Conservation (phyloP, 2,797 vertebrate genomes). For the Octomys mimax region DNA sequence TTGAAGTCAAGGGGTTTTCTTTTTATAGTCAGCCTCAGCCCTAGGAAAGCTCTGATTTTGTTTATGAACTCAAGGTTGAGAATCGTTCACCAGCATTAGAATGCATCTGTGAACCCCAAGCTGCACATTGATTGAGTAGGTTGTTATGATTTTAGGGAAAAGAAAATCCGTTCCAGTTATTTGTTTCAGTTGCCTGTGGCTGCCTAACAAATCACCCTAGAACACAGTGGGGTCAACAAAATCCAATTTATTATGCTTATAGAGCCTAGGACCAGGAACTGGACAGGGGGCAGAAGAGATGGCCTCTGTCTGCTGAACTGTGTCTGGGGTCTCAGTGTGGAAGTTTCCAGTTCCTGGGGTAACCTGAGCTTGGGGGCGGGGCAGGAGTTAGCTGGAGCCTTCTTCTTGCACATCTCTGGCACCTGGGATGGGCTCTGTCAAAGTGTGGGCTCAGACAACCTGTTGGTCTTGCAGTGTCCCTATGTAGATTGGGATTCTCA, state of each 20-base stretch:
- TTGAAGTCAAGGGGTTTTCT: conserved; percentile 52
- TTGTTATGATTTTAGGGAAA: background rate
- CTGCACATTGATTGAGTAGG: background rate
- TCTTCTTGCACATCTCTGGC: background rate
- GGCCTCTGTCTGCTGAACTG: background rate
- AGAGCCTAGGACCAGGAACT: background rate
- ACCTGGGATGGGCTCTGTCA: background rate
- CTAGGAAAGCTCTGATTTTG: conserved; percentile 39
- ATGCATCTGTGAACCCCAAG: background rate
- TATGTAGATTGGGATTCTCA: background rate
- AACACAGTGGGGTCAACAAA: background rate
- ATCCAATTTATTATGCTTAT: background rate
- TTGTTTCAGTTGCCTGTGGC: background rate
- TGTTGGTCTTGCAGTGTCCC: background rate
- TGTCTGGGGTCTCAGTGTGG: background rate
- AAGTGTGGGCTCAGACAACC: background rate
- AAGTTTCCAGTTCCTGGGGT: background rate
- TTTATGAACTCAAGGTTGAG: conserved; percentile 25
- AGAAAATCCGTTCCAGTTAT: background rate
- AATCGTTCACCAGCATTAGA: background rate
- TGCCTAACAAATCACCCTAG: background rate
- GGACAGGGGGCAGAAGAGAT: background rate
- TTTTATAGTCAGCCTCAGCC: conserved; percentile 10
- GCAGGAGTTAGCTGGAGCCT: background rate
- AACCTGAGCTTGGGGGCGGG: background rate